Percentiles rank a stretch among this genome's conserved stretches.
phyloP scores from a whole-genome alignment of 2,888 invertebrate species.

The Sipha maydis region DNA sequence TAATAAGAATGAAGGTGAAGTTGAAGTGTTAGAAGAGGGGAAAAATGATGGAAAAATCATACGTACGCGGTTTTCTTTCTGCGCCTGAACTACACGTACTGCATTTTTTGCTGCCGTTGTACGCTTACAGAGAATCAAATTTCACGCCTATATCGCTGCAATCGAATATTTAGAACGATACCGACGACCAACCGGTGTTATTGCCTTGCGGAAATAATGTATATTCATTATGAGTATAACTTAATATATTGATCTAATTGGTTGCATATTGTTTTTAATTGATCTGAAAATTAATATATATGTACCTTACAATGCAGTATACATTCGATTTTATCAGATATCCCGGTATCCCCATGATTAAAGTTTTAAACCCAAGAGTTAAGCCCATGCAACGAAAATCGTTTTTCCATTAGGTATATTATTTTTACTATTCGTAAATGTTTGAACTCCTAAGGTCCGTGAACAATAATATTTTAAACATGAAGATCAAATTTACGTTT shows the following conservation, averaged over 20 bases:
- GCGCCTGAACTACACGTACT: not conserved
- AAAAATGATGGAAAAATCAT: not conserved
- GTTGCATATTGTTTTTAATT: not conserved
- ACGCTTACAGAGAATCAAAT: not conserved
- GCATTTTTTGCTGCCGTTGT: not conserved
- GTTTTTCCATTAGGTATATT: not conserved
- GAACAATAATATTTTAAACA: not conserved
- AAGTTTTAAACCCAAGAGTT: no score
- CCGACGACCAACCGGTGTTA: not conserved
- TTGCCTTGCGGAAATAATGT: not conserved
- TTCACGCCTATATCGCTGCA: not conserved
- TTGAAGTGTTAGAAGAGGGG: no score
- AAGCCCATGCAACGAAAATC: not conserved
- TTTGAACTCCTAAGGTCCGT: not conserved
- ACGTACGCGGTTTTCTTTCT: no score
- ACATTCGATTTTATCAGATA: not conserved
- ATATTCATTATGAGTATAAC: not conserved
- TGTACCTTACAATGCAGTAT: not conserved
- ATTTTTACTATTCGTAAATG: not conserved
- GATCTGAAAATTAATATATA: not conserved
- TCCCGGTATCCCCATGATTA: no score
- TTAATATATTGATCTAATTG: not conserved
- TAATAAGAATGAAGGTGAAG: not conserved
- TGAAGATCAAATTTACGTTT: not conserved
- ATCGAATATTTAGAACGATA: not conserved